Conservation (phyloP, 30 jellyfish, hydroid and myxozoan species). For the Aurelia sp. region DNA sequence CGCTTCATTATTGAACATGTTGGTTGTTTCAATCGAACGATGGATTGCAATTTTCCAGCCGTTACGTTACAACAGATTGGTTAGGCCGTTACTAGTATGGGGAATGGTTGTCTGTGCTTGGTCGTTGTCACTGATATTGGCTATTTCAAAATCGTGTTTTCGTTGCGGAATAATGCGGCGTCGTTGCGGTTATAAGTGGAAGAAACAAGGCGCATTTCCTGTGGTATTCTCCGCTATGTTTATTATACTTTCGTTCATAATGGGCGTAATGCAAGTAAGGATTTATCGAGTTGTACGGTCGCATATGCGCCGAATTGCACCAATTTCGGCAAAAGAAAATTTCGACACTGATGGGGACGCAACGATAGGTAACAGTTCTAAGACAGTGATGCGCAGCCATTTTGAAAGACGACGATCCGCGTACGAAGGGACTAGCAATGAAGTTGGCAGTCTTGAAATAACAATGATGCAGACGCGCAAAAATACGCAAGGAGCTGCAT, state of each 20-base stretch:
- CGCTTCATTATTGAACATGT: constrained; percentile 55
- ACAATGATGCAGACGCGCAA: neutral
- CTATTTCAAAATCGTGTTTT: constrained; percentile 13
- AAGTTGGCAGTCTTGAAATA: neutral
- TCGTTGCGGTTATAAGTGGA: constrained; percentile 9
- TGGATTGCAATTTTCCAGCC: constrained; percentile 56
- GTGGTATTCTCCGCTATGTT: constrained; percentile 7
- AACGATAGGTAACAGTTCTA: constrained; percentile 2
- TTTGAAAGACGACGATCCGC: neutral
- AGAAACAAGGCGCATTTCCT: neutral
- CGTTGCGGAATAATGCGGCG: constrained; percentile 2
- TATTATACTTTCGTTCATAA: neutral
- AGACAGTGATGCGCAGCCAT: constrained; percentile 3
- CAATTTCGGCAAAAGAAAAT: neutral
- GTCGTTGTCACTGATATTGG: constrained; percentile 12
- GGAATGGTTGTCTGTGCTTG: constrained; percentile 43
- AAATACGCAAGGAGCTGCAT: neutral
- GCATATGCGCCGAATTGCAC: constrained; percentile 46
- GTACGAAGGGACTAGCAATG: neutral
- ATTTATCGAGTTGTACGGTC: constrained; percentile 37
- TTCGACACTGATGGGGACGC: neutral
- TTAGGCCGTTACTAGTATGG: constrained; percentile 37
- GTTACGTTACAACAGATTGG: constrained; percentile 22
- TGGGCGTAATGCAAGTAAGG: constrained; percentile 38
- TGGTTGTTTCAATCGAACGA: constrained; percentile 54